phyloP scores from a whole-genome alignment of 2,888 invertebrate genomes.

The Platycheirus albimanus region DNA sequence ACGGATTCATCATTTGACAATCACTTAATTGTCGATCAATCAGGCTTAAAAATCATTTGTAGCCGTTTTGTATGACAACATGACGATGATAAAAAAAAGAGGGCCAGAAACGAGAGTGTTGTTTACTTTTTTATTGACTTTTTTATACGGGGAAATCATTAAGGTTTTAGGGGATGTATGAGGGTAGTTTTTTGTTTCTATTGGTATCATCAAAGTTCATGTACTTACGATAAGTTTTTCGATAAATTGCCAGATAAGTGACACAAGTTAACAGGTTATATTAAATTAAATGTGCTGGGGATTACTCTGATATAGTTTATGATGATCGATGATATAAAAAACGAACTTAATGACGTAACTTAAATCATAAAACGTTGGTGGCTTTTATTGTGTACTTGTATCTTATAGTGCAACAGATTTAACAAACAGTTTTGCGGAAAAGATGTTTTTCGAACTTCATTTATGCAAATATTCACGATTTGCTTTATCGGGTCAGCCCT shows the following conservation, averaged over 20 bases:
- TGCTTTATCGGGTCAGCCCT: too few relatives aligned
- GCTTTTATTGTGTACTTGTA: too few relatives aligned
- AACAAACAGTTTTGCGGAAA: too few relatives aligned
- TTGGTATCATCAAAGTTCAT: conserved; percentile 25
- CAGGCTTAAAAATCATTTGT: conserved; percentile 75
- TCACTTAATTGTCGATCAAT: conserved; percentile 78
- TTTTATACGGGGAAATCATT: conserved; percentile 37
- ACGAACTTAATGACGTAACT: not conserved
- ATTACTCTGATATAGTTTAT: not conserved
- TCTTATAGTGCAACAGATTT: too few relatives aligned
- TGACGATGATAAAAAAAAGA: too few relatives aligned
- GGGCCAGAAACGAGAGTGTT: conserved; percentile 11
- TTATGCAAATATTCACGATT: too few relatives aligned
- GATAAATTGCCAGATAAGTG: conserved; percentile 62
- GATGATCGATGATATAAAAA: conserved; percentile 7
- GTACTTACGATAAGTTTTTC: conserved; percentile 52
- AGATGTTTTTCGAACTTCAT: too few relatives aligned
- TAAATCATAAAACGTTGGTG: too few relatives aligned
- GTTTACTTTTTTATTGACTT: conserved; percentile 52
- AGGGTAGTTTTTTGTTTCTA: conserved; percentile 38
- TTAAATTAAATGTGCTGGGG: not conserved
- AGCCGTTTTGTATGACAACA: conserved; percentile 60
- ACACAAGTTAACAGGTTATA: conserved; percentile 28
- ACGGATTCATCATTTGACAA: conserved; percentile 76
- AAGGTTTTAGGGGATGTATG: not conserved